These are phyloP conservation scores for Caerostris darwini DNA, from an alignment of 1,140 invertebrate species.

Conservation along the genomic window DNA sequence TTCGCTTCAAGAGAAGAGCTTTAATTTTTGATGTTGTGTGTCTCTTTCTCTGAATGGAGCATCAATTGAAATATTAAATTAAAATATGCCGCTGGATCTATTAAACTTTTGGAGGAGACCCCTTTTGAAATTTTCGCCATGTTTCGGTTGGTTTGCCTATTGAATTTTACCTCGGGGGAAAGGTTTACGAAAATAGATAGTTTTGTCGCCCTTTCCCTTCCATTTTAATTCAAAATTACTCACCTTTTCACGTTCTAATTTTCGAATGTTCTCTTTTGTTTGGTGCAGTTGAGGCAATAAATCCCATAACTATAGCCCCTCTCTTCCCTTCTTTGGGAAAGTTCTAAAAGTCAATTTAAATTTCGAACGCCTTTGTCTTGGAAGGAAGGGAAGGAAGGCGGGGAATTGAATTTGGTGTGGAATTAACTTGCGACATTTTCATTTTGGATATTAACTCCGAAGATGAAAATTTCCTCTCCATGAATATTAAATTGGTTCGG, in stretches of 20 bases:
- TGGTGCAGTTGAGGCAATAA: not conserved
- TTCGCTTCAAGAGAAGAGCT: not conserved
- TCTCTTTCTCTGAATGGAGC: not conserved
- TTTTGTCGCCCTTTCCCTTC: slow-evolving; percentile 8
- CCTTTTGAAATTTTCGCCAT: not conserved
- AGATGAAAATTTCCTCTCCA: slow-evolving; percentile 9
- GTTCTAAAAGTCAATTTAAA: slow-evolving; percentile 45
- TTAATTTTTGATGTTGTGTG: slow-evolving; percentile 42
- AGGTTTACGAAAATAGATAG: not conserved
- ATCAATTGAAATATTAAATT: slow-evolving; percentile 38
- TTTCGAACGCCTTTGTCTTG: slow-evolving; percentile 41
- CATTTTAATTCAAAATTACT: slow-evolving; percentile 22
- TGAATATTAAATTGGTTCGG: slow-evolving; percentile 45
- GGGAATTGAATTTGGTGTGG: slow-evolving; percentile 25
- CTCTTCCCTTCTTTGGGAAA: not conserved
- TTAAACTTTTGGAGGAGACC: slow-evolving; percentile 3
- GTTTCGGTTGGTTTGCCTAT: slow-evolving; percentile 18
- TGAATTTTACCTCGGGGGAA: not conserved
- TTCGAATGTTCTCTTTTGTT: not conserved
- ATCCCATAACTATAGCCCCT: not conserved
- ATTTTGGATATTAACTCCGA: slow-evolving; percentile 13
- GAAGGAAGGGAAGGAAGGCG: not conserved
- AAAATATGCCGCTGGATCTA: slow-evolving; percentile 21
- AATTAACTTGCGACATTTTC: slow-evolving; percentile 25
- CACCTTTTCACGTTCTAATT: slow-evolving; percentile 16